These are phyloP conservation scores for Arenaria interpres DNA, from an alignment of 2,113 vertebrate species.

Conservation along the genomic window DNA sequence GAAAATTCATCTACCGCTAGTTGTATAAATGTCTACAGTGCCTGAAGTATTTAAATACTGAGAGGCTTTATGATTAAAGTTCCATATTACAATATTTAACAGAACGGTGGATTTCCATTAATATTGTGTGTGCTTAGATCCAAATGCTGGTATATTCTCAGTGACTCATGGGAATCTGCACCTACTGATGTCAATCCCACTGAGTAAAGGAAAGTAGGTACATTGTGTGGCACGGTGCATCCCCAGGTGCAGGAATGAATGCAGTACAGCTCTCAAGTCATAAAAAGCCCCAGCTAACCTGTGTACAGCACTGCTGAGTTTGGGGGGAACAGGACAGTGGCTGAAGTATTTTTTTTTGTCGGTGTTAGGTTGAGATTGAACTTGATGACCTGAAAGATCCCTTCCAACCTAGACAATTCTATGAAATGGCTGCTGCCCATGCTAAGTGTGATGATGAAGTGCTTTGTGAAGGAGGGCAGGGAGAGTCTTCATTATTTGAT, in stretches of 20 bases:
- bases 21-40: constrained; percentile 62
- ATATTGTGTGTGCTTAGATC: constrained; percentile 3
- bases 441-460: not conserved
- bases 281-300: not conserved
- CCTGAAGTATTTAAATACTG: constrained; percentile 56
- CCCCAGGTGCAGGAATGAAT: not conserved
- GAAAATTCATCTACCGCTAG: constrained; percentile 58
- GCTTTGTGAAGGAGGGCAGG: not conserved
- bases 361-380: no score
- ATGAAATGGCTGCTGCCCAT: not conserved
- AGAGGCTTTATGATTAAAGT: constrained; percentile 41
- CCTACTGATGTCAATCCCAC: not conserved
- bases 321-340: accelerated
- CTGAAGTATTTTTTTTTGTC: not conserved
- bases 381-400: no score
- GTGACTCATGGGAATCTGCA: not conserved
- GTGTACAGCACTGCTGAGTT: not conserved
- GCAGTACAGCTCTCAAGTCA: not conserved
- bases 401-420: no score
- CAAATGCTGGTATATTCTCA: not conserved
- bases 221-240: not conserved
- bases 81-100: constrained; percentile 48
- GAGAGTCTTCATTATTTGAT: not conserved
- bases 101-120: constrained; percentile 47
- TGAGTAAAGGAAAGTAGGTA: not conserved